Evolutionary conservation across 2,113 vertebrate species (phyloP).

Genomic region (Hemichromis elongatus): DNA sequence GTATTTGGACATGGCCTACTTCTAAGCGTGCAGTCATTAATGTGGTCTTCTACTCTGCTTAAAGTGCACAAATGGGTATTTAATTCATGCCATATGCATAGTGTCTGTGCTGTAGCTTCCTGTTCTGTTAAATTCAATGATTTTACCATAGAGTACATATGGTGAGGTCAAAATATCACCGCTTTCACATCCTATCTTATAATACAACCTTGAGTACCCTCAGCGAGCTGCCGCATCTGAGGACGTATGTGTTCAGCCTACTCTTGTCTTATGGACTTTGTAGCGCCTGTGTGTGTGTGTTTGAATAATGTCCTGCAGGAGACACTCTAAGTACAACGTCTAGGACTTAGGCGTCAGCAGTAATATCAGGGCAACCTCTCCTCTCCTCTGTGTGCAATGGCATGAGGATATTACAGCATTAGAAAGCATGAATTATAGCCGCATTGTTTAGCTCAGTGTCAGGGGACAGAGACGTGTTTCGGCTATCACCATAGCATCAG

Average conservation of each 20-base stretch:
- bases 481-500: background rate
- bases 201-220: conserved; percentile 52
- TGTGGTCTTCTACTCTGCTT: conserved; percentile 30
- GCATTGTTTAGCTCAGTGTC: conserved; percentile 52
- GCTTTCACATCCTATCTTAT: background rate
- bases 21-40: conserved; percentile 57
- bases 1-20: conserved; percentile 67
- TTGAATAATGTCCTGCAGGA: conserved; percentile 71
- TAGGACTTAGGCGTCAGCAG: conserved; percentile 70
- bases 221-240: conserved; percentile 10
- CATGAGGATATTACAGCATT: conserved; percentile 57
- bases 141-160: background rate
- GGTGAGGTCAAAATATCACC: background rate
- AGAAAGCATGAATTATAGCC: conserved; percentile 53
- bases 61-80: conserved; percentile 58
- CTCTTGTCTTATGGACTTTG: conserved; percentile 50
- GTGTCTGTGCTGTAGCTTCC: conserved; percentile 7
- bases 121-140: background rate
- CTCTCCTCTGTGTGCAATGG: conserved; percentile 48
- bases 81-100: conserved; percentile 29
- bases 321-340: conserved; percentile 70
- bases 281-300: conserved; percentile 53
- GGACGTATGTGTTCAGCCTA: conserved; percentile 31
- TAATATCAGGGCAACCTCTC: conserved; percentile 63
- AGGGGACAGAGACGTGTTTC: conserved; percentile 14